These are phyloP conservation scores for Pipistrellus kuhlii DNA, from an alignment of 2,797 vertebrate species.

Conservation along the genomic window DNA sequence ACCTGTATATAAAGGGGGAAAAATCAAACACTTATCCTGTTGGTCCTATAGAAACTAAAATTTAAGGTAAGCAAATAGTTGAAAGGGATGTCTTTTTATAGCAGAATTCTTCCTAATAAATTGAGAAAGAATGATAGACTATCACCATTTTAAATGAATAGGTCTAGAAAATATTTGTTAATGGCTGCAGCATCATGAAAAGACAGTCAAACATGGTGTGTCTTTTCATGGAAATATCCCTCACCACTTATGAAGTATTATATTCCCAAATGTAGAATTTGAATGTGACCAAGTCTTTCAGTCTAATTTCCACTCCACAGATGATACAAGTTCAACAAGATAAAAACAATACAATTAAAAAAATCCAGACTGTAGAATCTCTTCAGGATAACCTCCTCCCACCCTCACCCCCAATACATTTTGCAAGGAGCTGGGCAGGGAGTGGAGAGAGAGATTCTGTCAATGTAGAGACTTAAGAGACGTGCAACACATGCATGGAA, in stretches of 20 bases:
- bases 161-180: background rate
- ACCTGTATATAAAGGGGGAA: background rate
- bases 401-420: background rate
- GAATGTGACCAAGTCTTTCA: background rate
- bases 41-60: background rate
- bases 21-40: background rate
- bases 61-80: constrained; percentile 30
- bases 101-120: background rate
- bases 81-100: constrained; percentile 32
- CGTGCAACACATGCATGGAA: background rate
- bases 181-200: background rate
- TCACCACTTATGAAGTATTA: background rate
- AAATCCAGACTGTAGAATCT: background rate
- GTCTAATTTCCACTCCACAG: background rate
- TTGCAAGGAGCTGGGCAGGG: background rate
- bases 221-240: background rate
- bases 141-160: background rate
- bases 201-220: background rate
- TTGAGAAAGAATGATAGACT: background rate
- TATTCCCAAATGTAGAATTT: background rate
- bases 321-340: background rate
- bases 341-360: background rate
- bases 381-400: background rate
- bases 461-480: background rate
- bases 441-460: background rate